Evolutionary conservation across 2,888 invertebrate genomes (phyloP).

Genomic region (Drosophila longiperda): DNA sequence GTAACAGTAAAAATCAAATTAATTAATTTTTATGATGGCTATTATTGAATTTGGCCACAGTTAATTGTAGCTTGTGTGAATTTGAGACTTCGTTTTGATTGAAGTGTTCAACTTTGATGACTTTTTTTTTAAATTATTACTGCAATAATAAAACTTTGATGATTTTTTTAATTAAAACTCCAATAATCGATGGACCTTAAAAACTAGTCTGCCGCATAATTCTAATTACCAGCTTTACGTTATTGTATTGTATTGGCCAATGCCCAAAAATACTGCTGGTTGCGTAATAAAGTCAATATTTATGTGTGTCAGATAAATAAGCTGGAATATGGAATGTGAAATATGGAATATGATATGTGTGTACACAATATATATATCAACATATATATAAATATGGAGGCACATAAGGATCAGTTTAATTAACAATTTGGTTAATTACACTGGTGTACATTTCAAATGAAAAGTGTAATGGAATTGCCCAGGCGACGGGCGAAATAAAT

Average conservation of each 20-base stretch:
- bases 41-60: background rate
- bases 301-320: constrained; percentile 31
- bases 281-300: constrained; percentile 70
- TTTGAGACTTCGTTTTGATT: constrained; percentile 1
- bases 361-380: constrained; percentile 3
- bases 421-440: constrained; percentile 77
- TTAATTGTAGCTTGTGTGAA: background rate
- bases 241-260: constrained; percentile 42
- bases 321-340: background rate
- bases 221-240: constrained; percentile 29
- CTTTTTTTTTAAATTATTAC: background rate
- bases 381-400: constrained; percentile 4
- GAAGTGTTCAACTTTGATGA: background rate
- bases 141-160: background rate
- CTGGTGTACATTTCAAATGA: constrained; percentile 24
- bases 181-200: background rate
- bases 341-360: background rate
- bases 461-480: constrained; percentile 37
- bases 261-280: constrained; percentile 45
- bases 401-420: constrained; percentile 74
- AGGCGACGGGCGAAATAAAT: constrained; percentile 36
- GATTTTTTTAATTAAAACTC: background rate
- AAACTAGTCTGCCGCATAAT: background rate
- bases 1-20: background rate
- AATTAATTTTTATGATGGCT: background rate